Conservation (phyloP, 2,888 invertebrate genomes). For the Harmothoe impar region DNA sequence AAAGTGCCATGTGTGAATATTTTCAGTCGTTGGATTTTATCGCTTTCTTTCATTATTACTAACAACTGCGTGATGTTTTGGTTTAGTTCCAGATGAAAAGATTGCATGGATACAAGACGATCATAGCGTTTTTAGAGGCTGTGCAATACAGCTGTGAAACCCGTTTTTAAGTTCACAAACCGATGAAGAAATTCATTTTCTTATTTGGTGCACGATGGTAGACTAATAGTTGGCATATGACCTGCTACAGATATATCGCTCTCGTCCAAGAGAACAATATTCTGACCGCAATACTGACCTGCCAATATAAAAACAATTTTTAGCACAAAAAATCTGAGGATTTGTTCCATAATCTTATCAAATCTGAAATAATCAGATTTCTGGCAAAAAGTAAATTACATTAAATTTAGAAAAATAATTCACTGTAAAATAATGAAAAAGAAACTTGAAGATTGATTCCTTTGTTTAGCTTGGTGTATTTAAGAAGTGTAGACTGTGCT, state of each 20-base stretch:
- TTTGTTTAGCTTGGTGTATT: too few relatives aligned
- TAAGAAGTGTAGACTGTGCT: too few relatives aligned
- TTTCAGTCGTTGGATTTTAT: neutral
- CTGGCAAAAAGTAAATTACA: too few relatives aligned
- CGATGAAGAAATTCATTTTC: neutral
- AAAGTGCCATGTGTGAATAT: neutral
- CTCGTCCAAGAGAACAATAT: slow-evolving; percentile 2
- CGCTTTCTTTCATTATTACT: neutral
- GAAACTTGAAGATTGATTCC: too few relatives aligned
- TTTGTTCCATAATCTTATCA: too few relatives aligned
- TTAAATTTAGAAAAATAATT: too few relatives aligned
- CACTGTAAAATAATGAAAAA: too few relatives aligned
- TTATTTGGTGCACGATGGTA: neutral
- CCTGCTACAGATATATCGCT: neutral
- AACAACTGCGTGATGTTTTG: neutral
- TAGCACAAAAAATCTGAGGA: too few relatives aligned
- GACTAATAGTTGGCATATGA: neutral
- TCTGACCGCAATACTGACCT: neutral
- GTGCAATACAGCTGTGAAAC: neutral
- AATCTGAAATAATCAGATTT: too few relatives aligned
- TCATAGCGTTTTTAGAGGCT: neutral
- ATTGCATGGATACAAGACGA: slow-evolving; percentile 20
- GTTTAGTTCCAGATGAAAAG: slow-evolving; percentile 40
- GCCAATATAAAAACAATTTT: too few relatives aligned
- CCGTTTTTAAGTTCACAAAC: neutral